Base-by-base conservation (phyloP, 2,113 vertebrate genomes). In the Nothoprocta perdicaria region DNA sequence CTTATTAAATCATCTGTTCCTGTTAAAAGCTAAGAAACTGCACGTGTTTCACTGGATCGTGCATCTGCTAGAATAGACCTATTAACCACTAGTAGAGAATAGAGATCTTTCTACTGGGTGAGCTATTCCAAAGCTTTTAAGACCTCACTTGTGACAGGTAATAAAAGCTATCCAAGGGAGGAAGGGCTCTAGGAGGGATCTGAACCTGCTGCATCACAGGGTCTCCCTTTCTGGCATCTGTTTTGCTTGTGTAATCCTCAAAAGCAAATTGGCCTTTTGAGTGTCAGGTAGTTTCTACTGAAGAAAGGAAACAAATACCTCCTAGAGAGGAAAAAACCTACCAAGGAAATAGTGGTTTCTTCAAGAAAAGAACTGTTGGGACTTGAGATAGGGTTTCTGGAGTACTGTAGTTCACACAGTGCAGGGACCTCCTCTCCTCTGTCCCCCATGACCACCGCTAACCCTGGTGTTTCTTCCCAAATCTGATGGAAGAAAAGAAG, bases 1-100 rank as follows among this genome's bases (percentile, higher is more conserved):
- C 90, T 95, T 94, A 95, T 89, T 93, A 94, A 95, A 92, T 95
- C 78, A 95, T 86, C 89, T 83, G 63, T 78, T 97, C 76, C 86
- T 84, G 79, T 94, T 92, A 86, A 95, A 96, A 84, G 68, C 58
- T 61, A 90, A 90, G 87, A 92, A 95, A 89, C 10, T 52, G 48
- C 43, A 14, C 60, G 82, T 46, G 86, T 96, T 89, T 83, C 92
- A 80, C 79, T 90, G 86, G n/a, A 90, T 92, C 93, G 71, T 65
- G 86, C 86, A 83, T 92, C 74, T 89, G 38, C 76, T 90, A 74
- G 77, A 80, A 88, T 77, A 94, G n/a, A 85, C 43, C 27, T 55
- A 53, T 67, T 68, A 91, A 78, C 76, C 60, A 65, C 80, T 80
- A 71, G 76, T 24, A 38, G 19, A 91, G 38, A 68, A 50, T 13